Base-by-base conservation (phyloP, 1,140 invertebrate genomes). In the Plectrocnemia conspersa region DNA sequence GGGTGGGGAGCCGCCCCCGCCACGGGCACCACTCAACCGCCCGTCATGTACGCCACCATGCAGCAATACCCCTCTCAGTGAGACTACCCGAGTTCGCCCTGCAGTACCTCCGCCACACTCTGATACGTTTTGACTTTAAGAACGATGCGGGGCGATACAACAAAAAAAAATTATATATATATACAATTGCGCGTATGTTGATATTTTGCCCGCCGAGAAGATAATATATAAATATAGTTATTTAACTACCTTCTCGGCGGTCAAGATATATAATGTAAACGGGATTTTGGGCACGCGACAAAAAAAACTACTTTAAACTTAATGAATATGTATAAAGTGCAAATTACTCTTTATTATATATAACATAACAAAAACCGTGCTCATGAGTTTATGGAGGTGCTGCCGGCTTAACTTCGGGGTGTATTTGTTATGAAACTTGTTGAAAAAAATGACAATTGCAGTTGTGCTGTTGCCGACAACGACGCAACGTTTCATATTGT, bases 61-160 rank as follows among this genome's bases (percentile, higher is more conserved):
- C 84, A 84, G 65, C 86, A 88, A 70, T 89, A 86, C 68, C 86
- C 84, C 66, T 81, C 83, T 64, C 83, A 85, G 80, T 84, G 81
- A 82, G 75, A 71, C 59, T 62, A 60, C 65, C 66, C 42, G 24
- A 18, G 10, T 29, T 47, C 41, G 45, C 33, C 50, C 33, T 24
- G 21, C 36, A 32, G 23, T 38, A 32, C 21, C 38, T 21, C 25
- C 42, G 25, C n/a, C 19, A 36, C 2, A 41, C 19, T 10, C 23
- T 15, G 36, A 11, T 13, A 33, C 25, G 33, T 35, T 13, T 16
- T 50, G 13, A 50, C 40, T 38, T 33, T 33, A 21, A 22, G 15
- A 45, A 22, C 38, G 38, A 13, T 22, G 10, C 16, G n/a, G n/a
- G 21, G 16, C 22, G 38, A 41, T 13, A 19, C 16, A 41, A 38